Conservation (phyloP, 2,113 vertebrate genomes). For the Desmodus rotundus region DNA sequence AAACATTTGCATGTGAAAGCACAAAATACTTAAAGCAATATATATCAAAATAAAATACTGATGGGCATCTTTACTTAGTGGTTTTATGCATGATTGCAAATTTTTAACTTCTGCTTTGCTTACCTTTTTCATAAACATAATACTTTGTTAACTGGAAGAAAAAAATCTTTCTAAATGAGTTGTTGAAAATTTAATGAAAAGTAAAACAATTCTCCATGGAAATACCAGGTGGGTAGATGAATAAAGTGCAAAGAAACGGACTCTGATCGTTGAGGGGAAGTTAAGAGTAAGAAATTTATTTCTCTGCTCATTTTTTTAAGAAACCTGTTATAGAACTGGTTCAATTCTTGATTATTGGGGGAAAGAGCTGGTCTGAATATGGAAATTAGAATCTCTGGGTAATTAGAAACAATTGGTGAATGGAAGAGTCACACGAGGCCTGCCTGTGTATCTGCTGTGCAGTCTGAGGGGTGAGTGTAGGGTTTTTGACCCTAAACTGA, state of each 20-base stretch:
- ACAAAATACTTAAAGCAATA: not conserved
- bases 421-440: not conserved
- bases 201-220: not conserved
- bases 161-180: not conserved
- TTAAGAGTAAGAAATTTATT: not conserved
- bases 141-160: not conserved
- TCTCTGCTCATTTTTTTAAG: not conserved
- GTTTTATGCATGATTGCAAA: not conserved
- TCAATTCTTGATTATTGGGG: not conserved
- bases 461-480: not conserved
- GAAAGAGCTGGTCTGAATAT: not conserved
- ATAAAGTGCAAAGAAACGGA: not conserved
- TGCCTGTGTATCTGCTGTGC: not conserved
- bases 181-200: not conserved
- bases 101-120: slow-evolving; percentile 17
- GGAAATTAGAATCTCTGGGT: not conserved
- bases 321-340: not conserved
- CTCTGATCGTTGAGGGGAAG: not conserved
- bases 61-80: not conserved
- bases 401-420: slow-evolving; percentile 10
- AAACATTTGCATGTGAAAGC: not conserved
- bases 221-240: not conserved
- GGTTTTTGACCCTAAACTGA: slow-evolving; percentile 11
- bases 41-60: not conserved
- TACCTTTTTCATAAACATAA: not conserved